Percentiles rank a stretch among this genome's conserved stretches.
Conservation (phyloP, 2,888 invertebrate genomes). For the Seira ritae region DNA sequence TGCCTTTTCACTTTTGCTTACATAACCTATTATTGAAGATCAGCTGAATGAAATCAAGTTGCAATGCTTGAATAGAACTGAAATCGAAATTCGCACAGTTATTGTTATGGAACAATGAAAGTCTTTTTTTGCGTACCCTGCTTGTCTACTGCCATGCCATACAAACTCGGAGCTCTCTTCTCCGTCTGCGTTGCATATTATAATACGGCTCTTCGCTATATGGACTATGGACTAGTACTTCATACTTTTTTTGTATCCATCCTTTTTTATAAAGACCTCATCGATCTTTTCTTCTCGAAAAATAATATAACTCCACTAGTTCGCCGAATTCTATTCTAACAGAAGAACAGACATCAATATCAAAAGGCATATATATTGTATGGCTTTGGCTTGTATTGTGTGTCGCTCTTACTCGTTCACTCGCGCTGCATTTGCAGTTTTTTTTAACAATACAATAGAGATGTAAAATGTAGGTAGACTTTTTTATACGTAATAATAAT, state of each 20-base stretch:
- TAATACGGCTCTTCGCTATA: conserved; percentile 22
- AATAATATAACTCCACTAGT: background rate
- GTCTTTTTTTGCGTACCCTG: conserved; percentile 56
- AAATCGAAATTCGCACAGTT: conserved; percentile 64
- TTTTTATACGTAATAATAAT: conserved; percentile 58
- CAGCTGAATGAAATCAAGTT: conserved; percentile 63
- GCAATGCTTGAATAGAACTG: conserved; percentile 63
- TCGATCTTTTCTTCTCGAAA: conserved; percentile 46
- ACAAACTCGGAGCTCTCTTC: too few relatives aligned
- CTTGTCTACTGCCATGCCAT: conserved; percentile 32
- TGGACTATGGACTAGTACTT: background rate
- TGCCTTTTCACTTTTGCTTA: conserved; percentile 61
- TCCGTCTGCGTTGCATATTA: conserved; percentile 55
- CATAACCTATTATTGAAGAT: conserved; percentile 64
- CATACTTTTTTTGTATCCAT: background rate
- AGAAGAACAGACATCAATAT: conserved; percentile 46
- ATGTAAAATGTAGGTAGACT: conserved; percentile 62
- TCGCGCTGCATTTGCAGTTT: conserved; percentile 64
- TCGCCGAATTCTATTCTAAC: background rate
- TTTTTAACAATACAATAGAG: conserved; percentile 62
- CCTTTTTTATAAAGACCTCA: conserved; percentile 40
- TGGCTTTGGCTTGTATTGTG: conserved; percentile 56
- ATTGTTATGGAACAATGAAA: conserved; percentile 62
- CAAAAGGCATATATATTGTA: conserved; percentile 59
- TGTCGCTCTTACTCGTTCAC: too few relatives aligned